phyloP scores from a whole-genome alignment of 2,113 vertebrate genomes.

The Pimephales promelas region DNA sequence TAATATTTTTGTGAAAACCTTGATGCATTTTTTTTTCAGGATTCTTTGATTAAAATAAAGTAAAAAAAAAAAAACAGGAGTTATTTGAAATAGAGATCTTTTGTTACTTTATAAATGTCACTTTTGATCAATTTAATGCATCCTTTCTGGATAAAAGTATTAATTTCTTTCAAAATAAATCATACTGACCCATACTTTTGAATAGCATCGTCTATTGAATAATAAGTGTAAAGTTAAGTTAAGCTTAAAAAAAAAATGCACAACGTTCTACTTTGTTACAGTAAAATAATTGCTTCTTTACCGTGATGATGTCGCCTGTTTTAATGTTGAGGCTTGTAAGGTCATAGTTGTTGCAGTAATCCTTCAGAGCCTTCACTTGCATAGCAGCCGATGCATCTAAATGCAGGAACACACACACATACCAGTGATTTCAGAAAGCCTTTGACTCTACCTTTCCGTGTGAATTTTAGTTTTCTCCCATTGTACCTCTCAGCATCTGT shows the following conservation, averaged over 20 bases:
- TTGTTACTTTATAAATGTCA: not conserved
- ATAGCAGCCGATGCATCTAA: slow-evolving; percentile 93
- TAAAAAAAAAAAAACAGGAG: not conserved
- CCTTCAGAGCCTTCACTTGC: slow-evolving; percentile 93
- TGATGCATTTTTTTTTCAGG: too few species aligned
- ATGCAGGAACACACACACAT: slow-evolving; percentile 49
- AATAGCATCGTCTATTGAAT: not conserved
- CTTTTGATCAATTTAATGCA: not conserved
- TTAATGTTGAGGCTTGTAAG: slow-evolving; percentile 98
- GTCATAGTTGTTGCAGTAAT: slow-evolving; percentile 99
- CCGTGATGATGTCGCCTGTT: slow-evolving; percentile 94
- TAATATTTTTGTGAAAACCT: too few species aligned
- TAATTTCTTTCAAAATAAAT: not conserved
- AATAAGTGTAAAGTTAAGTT: not conserved
- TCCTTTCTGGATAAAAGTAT: not conserved
- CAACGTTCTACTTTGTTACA: not conserved
- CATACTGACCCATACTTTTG: not conserved
- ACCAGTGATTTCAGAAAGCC: slow-evolving; percentile 6
- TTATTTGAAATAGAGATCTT: not conserved
- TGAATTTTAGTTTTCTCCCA: not conserved
- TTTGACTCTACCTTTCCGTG: not conserved
- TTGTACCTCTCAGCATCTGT: slow-evolving; percentile 91
- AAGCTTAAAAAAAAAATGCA: not conserved
- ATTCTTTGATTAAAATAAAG: not conserved
- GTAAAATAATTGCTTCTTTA: slow-evolving; percentile 66